Evolutionary conservation across 1,140 invertebrate genomes (phyloP), one percentile per base, ranked within the genome.

Genomic region (Calliopsis andreniformis): DNA sequence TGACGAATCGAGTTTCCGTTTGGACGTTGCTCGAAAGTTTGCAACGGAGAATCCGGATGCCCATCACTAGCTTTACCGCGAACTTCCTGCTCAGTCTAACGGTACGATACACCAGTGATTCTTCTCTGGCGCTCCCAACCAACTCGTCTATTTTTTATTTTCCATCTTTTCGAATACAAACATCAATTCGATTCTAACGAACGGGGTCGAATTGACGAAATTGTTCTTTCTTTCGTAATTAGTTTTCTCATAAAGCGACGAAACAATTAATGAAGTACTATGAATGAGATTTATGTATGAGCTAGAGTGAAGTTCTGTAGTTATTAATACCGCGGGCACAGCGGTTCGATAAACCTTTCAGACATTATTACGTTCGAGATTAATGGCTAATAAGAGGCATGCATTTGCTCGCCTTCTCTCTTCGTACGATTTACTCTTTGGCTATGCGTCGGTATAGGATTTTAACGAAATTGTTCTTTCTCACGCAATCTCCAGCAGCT

Each of bases 21-120:
- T 18, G 59, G 35, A 18, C 5, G 16, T 6, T 6, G 59, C 30
- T 23, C 16, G 20, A 28, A 18, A 39, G 25, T 30, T 25, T 10
- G 28, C 16, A 39, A 7, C 51, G 45, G 16, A 28, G 30, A 59
- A 32, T 58, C 35, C 67, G 68, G 55, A 59, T 39, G 56, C 10
- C 30, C 69, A 42, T 53, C 58, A 16, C 16, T 23, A 53, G 45
- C 16, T 14, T 39, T 10, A 39, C 35, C 35, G 28, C 63, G 32
- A n/a, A 76, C 63, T 76, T 76, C 73, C 73, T 67, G 73, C 76
- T 82, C 70, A 59, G 78, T 58, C 70, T 85, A 85, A 85, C 83
- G 83, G 83, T 85, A 83, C 71, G 55, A 64, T 43, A 67, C 58
- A 79, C 32, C 45, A 43, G 53, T 10, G 42, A 14, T 61, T 70